A percentile compares a stretch with the other conserved stretches of the same genome.
These are phyloP conservation scores for Onthophagus sagittarius DNA, from an alignment of 2,888 invertebrate genomes.

Conservation along the genomic window DNA sequence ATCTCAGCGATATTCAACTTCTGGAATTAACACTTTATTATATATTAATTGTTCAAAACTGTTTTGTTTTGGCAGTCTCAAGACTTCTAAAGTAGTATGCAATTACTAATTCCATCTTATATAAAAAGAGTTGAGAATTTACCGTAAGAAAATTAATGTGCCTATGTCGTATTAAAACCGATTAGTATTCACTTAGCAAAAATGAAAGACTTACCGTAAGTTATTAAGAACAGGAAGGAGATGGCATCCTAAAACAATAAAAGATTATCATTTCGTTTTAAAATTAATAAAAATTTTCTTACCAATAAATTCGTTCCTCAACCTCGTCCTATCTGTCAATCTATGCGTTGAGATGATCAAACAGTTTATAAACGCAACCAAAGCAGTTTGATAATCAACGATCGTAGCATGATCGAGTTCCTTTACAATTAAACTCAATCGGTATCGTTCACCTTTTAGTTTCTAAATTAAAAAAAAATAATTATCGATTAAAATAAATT, in stretches of 20 bases:
- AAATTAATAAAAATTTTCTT: slow-evolving; percentile 40
- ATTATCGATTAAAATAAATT: not conserved
- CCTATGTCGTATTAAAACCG: not conserved
- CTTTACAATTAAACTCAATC: slow-evolving; percentile 81
- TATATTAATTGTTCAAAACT: too few relatives aligned
- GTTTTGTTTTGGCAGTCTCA: too few relatives aligned
- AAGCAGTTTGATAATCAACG: slow-evolving; percentile 85
- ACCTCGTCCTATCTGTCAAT: slow-evolving; percentile 79
- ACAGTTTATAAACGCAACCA: slow-evolving; percentile 94
- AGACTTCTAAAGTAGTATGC: too few relatives aligned
- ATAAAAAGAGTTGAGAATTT: too few relatives aligned
- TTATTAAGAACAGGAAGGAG: slow-evolving; percentile 81
- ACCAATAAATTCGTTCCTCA: slow-evolving; percentile 96
- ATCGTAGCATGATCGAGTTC: slow-evolving; percentile 79
- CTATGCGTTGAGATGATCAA: slow-evolving; percentile 87
- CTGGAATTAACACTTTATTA: too few relatives aligned
- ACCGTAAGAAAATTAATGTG: too few relatives aligned
- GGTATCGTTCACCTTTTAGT: slow-evolving; percentile 82
- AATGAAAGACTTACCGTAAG: slow-evolving; percentile 64
- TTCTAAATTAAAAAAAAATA: slow-evolving; percentile 55
- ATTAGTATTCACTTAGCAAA: not conserved
- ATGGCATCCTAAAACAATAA: slow-evolving; percentile 71
- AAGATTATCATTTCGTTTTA: not conserved
- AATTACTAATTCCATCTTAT: too few relatives aligned
- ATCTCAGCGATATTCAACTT: too few relatives aligned